Evolutionary conservation across 2,113 vertebrate species (phyloP).

Genomic region (Burhinus bistriatus): DNA sequence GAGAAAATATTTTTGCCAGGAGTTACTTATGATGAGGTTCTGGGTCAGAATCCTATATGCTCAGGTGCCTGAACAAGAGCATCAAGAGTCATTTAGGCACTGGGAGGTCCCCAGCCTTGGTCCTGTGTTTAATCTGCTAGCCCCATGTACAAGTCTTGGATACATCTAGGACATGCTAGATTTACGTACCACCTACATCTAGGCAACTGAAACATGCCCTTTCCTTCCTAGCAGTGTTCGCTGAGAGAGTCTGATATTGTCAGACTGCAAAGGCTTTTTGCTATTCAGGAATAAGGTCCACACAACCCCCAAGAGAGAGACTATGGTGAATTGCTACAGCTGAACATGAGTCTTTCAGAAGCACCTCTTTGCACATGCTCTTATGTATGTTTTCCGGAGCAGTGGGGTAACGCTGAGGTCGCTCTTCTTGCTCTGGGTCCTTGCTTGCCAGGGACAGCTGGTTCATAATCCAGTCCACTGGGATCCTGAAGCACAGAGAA

Average conservation of each 20-base stretch:
- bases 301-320: background rate
- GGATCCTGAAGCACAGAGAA: background rate
- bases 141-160: background rate
- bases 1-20: background rate
- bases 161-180: background rate
- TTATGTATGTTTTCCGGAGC: background rate
- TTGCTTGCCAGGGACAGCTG: background rate
- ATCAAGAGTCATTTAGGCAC: background rate
- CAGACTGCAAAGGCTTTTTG: background rate
- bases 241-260: background rate
- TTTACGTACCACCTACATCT: background rate
- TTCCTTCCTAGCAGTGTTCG: background rate
- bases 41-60: background rate
- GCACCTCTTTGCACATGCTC: background rate
- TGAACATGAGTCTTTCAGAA: background rate
- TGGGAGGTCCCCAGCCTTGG: background rate
- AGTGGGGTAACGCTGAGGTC: background rate
- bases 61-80: background rate
- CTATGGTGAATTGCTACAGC: background rate
- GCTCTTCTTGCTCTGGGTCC: background rate
- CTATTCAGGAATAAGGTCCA: rapidly evolving
- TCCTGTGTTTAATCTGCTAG: background rate
- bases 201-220: background rate
- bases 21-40: background rate
- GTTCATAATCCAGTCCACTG: background rate